Percentiles rank a stretch among this genome's conserved stretches.
Conservation (phyloP, 2,797 vertebrate species). For the Sebastes itinus region DNA sequence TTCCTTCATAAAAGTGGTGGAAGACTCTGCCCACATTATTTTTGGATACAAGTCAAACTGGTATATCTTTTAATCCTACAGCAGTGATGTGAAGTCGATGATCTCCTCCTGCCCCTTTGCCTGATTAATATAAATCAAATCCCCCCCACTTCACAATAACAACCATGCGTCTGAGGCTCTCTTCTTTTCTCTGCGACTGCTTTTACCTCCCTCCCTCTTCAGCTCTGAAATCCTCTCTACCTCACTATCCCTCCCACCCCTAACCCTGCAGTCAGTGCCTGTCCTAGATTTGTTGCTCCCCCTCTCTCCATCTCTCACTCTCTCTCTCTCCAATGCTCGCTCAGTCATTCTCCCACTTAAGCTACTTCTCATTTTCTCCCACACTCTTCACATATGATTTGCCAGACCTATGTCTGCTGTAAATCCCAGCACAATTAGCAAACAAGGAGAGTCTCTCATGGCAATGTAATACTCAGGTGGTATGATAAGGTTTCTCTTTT, state of each 20-base stretch:
- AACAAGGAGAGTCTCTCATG: constrained; percentile 34
- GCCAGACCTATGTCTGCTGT: constrained; percentile 34
- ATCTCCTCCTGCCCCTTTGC: constrained; percentile 28
- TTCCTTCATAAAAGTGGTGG: background rate
- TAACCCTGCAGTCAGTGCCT: constrained; percentile 81
- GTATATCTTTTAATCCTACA: constrained; percentile 8
- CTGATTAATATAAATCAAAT: constrained; percentile 52
- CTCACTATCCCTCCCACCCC: constrained; percentile 65
- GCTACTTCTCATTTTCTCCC: constrained; percentile 65
- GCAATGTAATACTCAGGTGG: constrained; percentile 15
- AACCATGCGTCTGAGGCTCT: constrained; percentile 29
- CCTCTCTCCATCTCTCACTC: constrained; percentile 9
- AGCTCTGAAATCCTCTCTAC: constrained; percentile 61
- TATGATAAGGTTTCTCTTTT: constrained; percentile 7
- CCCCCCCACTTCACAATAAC: constrained; percentile 50
- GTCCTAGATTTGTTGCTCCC: constrained; percentile 79
- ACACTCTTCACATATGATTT: constrained; percentile 56
- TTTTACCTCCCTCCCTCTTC: constrained; percentile 36
- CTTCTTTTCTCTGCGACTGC: constrained; percentile 8
- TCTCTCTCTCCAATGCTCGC: constrained; percentile 20
- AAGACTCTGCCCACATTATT: background rate
- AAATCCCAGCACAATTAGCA: constrained; percentile 65
- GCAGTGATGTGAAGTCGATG: background rate
- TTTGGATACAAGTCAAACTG: background rate
- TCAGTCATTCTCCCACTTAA: constrained; percentile 67